phyloP scores from a whole-genome alignment of 2,113 vertebrate species.

The Romanogobio albipinnatus region DNA sequence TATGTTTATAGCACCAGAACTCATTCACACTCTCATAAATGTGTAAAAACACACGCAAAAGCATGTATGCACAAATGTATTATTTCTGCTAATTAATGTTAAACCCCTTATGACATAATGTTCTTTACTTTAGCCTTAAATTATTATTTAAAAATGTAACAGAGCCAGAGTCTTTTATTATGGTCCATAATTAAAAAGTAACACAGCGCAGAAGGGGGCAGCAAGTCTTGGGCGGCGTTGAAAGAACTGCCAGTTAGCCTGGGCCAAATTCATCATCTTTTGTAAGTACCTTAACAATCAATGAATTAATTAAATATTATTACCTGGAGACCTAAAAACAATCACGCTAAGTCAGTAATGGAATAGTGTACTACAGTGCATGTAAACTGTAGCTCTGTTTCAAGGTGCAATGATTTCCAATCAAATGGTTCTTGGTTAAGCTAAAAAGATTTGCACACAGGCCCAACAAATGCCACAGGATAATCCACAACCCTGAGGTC shows the following conservation, averaged over 20 bases:
- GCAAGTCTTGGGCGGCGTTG: background rate
- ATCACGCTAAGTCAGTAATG: background rate
- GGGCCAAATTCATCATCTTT: background rate
- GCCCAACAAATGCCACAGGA: constrained; percentile 16
- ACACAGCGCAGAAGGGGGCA: background rate
- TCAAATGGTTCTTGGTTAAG: constrained; percentile 36
- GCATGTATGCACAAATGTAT: background rate
- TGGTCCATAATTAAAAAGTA: background rate
- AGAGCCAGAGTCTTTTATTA: background rate
- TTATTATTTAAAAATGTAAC: background rate
- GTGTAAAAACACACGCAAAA: constrained; percentile 11
- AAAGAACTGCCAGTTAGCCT: background rate
- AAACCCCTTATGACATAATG: background rate
- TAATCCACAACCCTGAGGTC: constrained; percentile 50
- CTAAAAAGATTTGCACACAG: constrained; percentile 33
- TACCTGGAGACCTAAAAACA: too few species aligned
- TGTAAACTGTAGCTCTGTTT: background rate
- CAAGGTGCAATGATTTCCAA: background rate
- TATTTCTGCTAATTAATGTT: background rate
- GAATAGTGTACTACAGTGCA: background rate
- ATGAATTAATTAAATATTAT: background rate
- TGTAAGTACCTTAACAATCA: background rate
- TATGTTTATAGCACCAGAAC: background rate
- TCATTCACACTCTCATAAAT: constrained; percentile 16
- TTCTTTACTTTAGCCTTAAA: background rate